Conservation (phyloP, 2,888 invertebrate species). For the Thymelicus lineola region DNA sequence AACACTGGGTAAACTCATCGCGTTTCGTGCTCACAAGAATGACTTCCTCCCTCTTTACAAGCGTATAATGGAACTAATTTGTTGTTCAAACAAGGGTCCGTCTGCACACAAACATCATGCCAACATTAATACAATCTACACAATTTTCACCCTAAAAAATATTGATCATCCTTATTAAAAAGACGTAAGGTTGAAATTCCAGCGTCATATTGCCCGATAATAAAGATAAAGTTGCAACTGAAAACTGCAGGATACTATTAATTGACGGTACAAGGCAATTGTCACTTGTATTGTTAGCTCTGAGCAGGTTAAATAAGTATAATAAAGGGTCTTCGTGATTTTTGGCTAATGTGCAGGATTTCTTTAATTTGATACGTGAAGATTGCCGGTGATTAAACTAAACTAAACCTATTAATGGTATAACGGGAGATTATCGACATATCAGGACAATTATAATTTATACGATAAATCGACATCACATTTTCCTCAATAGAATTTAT, state of each 20-base stretch:
- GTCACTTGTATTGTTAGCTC: slow-evolving; percentile 59
- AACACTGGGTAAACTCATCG: slow-evolving; percentile 37
- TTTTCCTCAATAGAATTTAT: not conserved
- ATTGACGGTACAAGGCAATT: slow-evolving; percentile 76
- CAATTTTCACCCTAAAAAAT: slow-evolving; percentile 23
- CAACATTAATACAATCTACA: slow-evolving; percentile 49
- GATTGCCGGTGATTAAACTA: slow-evolving; percentile 10
- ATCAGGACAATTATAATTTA: not conserved
- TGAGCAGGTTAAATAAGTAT: slow-evolving; percentile 56
- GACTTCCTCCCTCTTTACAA: slow-evolving; percentile 72
- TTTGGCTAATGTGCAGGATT: slow-evolving; percentile 61
- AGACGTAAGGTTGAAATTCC: slow-evolving; percentile 24
- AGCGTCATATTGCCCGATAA: not conserved
- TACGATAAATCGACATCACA: not conserved
- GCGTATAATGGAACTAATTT: slow-evolving; percentile 83
- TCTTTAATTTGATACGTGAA: slow-evolving; percentile 45
- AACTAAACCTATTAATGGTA: not conserved
- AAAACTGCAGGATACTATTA: slow-evolving; percentile 70
- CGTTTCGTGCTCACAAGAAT: slow-evolving; percentile 49
- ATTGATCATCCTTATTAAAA: slow-evolving; percentile 14
- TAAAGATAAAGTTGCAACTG: slow-evolving; percentile 48
- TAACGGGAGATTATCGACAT: not conserved
- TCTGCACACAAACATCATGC: slow-evolving; percentile 72
- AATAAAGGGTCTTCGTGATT: slow-evolving; percentile 65
- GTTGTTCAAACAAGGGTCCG: slow-evolving; percentile 81